These are phyloP conservation scores for Phenganax stokvisi DNA, from an alignment of 92 coral and sea anemone genomes.

Conservation along the genomic window DNA sequence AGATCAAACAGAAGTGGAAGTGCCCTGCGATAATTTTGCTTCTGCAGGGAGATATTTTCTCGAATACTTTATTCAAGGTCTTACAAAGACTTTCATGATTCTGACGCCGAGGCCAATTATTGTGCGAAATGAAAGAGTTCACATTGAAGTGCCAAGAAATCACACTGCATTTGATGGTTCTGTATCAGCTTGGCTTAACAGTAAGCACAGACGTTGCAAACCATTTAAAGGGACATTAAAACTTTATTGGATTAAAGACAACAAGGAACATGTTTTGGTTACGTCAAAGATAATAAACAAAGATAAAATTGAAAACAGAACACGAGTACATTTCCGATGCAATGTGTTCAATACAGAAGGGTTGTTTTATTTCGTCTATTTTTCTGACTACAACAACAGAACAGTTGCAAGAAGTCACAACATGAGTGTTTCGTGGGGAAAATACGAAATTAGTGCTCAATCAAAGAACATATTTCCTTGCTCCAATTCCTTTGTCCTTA, in stretches of 20 bases:
- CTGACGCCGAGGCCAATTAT: constrained; percentile 45
- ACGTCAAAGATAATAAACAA: constrained; percentile 65
- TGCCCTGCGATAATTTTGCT: constrained; percentile 71
- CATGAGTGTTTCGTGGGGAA: constrained; percentile 66
- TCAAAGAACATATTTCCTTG: constrained; percentile 72
- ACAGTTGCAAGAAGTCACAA: constrained; percentile 58
- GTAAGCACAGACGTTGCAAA: constrained; percentile 65
- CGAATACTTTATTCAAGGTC: constrained; percentile 67
- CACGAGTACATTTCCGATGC: constrained; percentile 72
- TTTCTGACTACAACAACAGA: constrained; percentile 51
- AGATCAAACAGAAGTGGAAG: constrained; percentile 18
- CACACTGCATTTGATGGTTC: constrained; percentile 86
- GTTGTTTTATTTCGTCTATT: constrained; percentile 65
- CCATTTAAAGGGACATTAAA: constrained; percentile 67
- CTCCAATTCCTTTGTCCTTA: constrained; percentile 53
- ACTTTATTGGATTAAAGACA: constrained; percentile 57
- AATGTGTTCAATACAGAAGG: constrained; percentile 73
- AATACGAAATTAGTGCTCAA: constrained; percentile 51
- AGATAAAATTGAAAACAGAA: constrained; percentile 57
- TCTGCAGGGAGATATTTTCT: constrained; percentile 67
- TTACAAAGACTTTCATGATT: constrained; percentile 48
- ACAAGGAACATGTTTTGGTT: constrained; percentile 52
- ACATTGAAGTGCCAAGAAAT: constrained; percentile 59
- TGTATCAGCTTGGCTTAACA: constrained; percentile 64
- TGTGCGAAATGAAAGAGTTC: constrained; percentile 59